Evolutionary conservation across 2,113 vertebrate species (phyloP).

Genomic region (Corythoichthys haematopterus): DNA sequence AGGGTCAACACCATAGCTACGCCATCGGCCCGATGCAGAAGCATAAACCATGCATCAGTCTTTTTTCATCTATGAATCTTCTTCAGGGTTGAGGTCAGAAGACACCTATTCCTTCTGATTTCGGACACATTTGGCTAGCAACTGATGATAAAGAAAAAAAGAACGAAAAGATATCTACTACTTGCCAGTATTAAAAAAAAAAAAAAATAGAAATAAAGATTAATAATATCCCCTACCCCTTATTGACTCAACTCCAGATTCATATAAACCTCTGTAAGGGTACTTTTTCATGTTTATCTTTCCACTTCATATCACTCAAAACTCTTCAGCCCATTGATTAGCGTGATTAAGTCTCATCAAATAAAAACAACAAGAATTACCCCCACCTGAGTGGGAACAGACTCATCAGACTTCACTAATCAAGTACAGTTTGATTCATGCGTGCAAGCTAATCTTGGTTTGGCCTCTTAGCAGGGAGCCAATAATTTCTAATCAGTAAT

Average conservation of each 20-base stretch:
- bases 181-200: not conserved
- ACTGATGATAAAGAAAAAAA: too few relatives aligned
- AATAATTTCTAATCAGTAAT: conserved; percentile 48
- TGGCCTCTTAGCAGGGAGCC: conserved; percentile 8
- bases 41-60: too few relatives aligned
- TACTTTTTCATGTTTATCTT: not conserved
- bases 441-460: conserved; percentile 47
- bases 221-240: too few relatives aligned
- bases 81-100: too few relatives aligned
- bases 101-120: too few relatives aligned
- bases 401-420: conserved; percentile 59
- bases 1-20: too few relatives aligned
- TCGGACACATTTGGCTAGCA: too few relatives aligned
- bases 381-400: conserved; percentile 27
- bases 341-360: conserved; percentile 60
- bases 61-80: not conserved
- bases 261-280: not conserved
- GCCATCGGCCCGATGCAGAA: too few relatives aligned
- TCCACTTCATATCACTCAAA: not conserved
- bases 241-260: not conserved
- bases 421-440: conserved; percentile 54
- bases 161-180: too few relatives aligned
- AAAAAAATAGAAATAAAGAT: not conserved
- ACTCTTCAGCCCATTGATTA: conserved; percentile 48
- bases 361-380: conserved; percentile 47